Conservation (phyloP, 1,140 invertebrate species). For the Leptestheria dahalacensis region DNA sequence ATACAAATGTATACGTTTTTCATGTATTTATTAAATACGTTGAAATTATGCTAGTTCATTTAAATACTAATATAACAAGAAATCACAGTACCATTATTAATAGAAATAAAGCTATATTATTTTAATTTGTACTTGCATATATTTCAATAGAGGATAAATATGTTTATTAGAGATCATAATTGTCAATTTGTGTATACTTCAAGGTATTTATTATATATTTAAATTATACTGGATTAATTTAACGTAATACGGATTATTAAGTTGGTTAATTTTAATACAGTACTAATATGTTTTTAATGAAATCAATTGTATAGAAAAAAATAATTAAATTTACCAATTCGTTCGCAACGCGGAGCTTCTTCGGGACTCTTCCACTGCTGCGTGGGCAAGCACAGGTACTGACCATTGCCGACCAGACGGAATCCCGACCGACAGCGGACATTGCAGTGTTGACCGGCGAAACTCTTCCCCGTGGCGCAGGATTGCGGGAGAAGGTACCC, state of each 20-base stretch:
- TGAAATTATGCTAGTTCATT: too few relatives aligned
- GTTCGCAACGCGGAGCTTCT: slow-evolving; percentile 17
- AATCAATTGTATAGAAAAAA: background rate
- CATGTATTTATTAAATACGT: background rate
- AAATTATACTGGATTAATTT: too few relatives aligned
- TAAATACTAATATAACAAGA: too few relatives aligned
- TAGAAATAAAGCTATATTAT: too few relatives aligned
- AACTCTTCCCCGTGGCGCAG: slow-evolving; percentile 29
- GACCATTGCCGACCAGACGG: slow-evolving; percentile 4
- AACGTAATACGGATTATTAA: slow-evolving; percentile 10
- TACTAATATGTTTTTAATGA: slow-evolving; percentile 5
- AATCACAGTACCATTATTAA: too few relatives aligned
- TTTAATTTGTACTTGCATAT: too few relatives aligned
- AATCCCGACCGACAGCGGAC: slow-evolving; percentile 23
- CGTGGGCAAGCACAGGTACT: slow-evolving; percentile 14
- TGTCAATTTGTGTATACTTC: too few relatives aligned
- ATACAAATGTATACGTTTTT: background rate
- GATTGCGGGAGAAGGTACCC: slow-evolving; percentile 31
- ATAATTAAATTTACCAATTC: slow-evolving; percentile 5
- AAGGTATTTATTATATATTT: too few relatives aligned
- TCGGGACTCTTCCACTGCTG: slow-evolving; percentile 20
- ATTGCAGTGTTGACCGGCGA: slow-evolving; percentile 29
- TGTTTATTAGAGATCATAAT: too few relatives aligned
- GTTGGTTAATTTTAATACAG: slow-evolving; percentile 8
- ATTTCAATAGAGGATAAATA: too few relatives aligned